A percentile compares a stretch with the other conserved stretches of the same genome.
phyloP scores from a whole-genome alignment of 2,797 vertebrate genomes.

The Cirrhinus mrigala region DNA sequence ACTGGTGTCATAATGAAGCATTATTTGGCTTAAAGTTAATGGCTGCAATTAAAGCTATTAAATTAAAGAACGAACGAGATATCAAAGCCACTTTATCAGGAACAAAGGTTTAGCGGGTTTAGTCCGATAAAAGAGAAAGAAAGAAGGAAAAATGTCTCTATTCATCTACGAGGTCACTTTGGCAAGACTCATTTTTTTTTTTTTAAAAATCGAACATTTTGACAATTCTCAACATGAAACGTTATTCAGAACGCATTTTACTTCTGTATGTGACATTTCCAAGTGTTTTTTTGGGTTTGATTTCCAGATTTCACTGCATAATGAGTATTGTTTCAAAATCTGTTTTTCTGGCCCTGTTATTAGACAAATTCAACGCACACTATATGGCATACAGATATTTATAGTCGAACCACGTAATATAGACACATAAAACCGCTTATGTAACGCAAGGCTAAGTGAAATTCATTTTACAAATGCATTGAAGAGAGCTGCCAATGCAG shows the following conservation, averaged over 20 bases:
- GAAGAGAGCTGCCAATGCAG: slow-evolving; percentile 70
- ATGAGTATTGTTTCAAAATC: neutral
- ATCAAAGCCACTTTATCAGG: neutral
- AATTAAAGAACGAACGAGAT: neutral
- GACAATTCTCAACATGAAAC: neutral
- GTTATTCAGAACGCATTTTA: neutral
- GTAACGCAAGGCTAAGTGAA: slow-evolving; percentile 25
- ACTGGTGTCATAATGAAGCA: slow-evolving; percentile 4
- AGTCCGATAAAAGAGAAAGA: slow-evolving; percentile 4
- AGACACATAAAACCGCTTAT: slow-evolving; percentile 14
- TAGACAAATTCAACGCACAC: neutral
- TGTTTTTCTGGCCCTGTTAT: neutral
- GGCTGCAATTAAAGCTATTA: slow-evolving; percentile 31
- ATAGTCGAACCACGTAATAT: neutral
- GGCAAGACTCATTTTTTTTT: neutral
- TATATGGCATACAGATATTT: slow-evolving; percentile 13
- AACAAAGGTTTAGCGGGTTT: slow-evolving; percentile 5
- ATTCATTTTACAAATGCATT: slow-evolving; percentile 71
- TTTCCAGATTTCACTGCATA: neutral
- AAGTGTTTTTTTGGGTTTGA: neutral
- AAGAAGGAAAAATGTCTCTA: neutral
- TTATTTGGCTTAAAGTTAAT: slow-evolving; percentile 3
- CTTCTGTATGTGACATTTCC: too few species aligned
- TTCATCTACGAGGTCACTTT: neutral
- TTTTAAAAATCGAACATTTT: too few species aligned